Base-by-base conservation (phyloP, 2,888 invertebrate species). In the Gymnoscelis rufifasciata region DNA sequence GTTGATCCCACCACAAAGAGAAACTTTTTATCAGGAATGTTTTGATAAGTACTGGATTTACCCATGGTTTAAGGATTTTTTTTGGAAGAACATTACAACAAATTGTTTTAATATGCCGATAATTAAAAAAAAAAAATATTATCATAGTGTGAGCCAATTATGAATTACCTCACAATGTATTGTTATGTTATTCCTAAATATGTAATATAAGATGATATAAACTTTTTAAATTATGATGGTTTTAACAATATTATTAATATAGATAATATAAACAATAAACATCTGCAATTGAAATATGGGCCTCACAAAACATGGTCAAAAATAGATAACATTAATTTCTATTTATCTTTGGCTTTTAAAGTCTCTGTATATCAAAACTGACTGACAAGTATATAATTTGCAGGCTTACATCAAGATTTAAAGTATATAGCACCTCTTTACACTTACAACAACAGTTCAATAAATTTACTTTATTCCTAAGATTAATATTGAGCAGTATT, bases 401-500 rank as follows among this genome's bases (percentile, higher is more conserved):
- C 26, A 26, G 26, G n/a, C n/a, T n/a, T n/a, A 26, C 26, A 19
- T 19, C 8, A 13, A 31, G 7, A 6, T 33, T 8, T 3, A 10
- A 10, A 7, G 15, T 15, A 38, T 28, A 35, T 59, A 62, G 63
- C 65, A 64, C 64, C 62, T 52, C 51, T 43, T 15, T 12, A 45
- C 27, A 26, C 28, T 46, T 42, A 53, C 24, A 44, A 33, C 30
- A 44, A 49, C 26, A 28, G 11, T 44, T 33, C 15, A 48, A 42
- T 43, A 33, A 26, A 23, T 19, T 12, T 13, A 11, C 28, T 45
- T 40, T 57, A 54, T 15, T 47, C 38, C 47, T 56, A 56, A 51
- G 43, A 56, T 28, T n/a, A 69, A 68, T 59, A 76, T 78, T 78
- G 75, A 76, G 75, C 75, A 74, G 70, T 56, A 60, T 68, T 69